A percentile compares a stretch with the other conserved stretches of the same genome.
Evolutionary conservation across 2,113 vertebrate species (phyloP).

Genomic region (Megalops atlanticus): DNA sequence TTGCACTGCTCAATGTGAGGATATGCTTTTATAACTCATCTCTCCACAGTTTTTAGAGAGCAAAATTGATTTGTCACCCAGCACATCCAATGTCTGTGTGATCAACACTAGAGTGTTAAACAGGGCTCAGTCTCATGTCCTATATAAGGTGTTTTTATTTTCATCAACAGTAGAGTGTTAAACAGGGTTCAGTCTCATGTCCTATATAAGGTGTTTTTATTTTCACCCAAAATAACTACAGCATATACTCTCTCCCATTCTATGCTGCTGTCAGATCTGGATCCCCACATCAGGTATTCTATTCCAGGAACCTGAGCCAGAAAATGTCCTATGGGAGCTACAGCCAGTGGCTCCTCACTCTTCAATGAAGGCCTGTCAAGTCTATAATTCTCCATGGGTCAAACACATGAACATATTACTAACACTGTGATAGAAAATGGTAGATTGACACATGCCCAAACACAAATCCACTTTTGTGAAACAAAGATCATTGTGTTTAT

Average conservation of each 20-base stretch:
- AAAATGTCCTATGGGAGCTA: not conserved
- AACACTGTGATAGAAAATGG: not conserved
- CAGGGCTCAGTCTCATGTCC: not conserved
- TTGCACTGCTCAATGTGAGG: not conserved
- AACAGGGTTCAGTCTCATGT: not conserved
- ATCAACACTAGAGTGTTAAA: not conserved
- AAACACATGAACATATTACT: not conserved
- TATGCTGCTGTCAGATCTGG: not conserved
- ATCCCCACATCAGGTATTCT: not conserved
- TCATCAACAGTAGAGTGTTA: no score
- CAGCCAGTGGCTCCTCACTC: not conserved
- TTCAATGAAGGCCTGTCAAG: not conserved
- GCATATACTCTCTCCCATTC: not conserved
- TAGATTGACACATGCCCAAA: not conserved
- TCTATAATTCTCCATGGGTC: not conserved
- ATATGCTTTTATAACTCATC: not conserved
- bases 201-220: no score
- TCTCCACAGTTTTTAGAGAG: not conserved
- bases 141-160: no score
- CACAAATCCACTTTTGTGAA: not conserved
- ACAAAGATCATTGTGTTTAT: not conserved
- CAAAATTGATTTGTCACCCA: not conserved
- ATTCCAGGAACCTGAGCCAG: not conserved
- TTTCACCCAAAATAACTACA: no score
- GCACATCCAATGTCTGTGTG: not conserved